phyloP scores from a whole-genome alignment of 53 echinoderm and acorn worm species.

The Echinarachnius parma region DNA sequence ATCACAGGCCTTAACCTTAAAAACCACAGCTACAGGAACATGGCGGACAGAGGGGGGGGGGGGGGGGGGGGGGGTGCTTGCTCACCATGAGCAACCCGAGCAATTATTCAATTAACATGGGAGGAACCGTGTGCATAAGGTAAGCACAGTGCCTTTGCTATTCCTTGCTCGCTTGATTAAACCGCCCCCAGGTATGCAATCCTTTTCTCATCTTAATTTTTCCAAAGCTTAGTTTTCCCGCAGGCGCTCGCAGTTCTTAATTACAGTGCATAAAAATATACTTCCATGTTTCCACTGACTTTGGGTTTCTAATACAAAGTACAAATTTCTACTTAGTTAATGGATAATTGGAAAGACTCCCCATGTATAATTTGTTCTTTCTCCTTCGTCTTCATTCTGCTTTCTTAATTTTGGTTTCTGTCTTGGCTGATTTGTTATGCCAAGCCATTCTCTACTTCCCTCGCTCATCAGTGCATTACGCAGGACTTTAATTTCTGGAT shows the following conservation, averaged over 20 bases:
- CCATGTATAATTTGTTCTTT: constrained; percentile 14
- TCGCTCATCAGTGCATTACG: no score
- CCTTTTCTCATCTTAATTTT: constrained; percentile 21
- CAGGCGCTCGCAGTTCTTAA: constrained; percentile 19
- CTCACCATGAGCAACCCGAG: constrained; percentile 24
- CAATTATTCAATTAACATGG: constrained; percentile 52
- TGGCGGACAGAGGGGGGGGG: background rate
- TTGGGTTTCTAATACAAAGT: constrained; percentile 27
- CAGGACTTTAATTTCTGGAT: no score
- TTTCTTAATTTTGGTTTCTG: no score
- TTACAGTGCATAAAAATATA: constrained; percentile 45
- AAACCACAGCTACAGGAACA: constrained; percentile 19
- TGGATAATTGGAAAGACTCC: constrained; percentile 41
- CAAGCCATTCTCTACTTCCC: no score
- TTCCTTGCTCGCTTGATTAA: constrained; percentile 44
- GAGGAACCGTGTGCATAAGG: constrained; percentile 39
- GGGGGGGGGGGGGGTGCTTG: constrained; percentile 3
- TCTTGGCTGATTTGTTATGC: no score
- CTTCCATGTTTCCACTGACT: constrained; percentile 27
- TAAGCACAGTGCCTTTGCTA: constrained; percentile 34
- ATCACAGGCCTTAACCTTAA: no score
- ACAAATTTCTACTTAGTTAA: constrained; percentile 39
- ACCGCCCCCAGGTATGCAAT: constrained; percentile 43
- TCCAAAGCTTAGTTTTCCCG: background rate
- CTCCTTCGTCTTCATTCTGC: no score